Conservation (phyloP, 2,113 vertebrate genomes). For the Lanius ludovicianus region DNA sequence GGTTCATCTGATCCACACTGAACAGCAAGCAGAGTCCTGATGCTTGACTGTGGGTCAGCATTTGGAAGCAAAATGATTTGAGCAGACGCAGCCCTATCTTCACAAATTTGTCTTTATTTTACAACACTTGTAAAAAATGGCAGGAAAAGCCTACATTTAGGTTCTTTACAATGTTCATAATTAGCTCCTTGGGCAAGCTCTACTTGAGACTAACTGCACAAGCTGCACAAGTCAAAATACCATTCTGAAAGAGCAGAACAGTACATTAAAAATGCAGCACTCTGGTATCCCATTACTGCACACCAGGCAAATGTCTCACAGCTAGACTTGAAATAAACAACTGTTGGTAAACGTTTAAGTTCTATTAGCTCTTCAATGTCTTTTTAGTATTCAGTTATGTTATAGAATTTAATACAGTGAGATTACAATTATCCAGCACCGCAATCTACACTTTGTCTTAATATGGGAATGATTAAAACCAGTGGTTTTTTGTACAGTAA, state of each 20-base stretch:
- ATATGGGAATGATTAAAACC: not conserved
- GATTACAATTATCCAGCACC: not conserved
- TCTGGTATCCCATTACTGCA: constrained; percentile 46
- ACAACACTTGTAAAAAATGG: not conserved
- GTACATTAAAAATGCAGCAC: constrained; percentile 45
- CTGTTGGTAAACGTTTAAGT: not conserved
- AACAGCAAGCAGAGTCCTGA: not conserved
- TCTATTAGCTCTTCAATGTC: not conserved
- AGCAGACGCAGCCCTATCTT: not conserved
- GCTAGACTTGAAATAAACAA: not conserved
- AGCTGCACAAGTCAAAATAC: not conserved
- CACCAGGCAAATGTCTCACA: not conserved
- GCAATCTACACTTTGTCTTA: not conserved
- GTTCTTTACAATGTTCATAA: not conserved
- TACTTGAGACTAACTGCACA: not conserved
- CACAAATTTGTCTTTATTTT: not conserved
- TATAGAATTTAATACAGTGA: not conserved
- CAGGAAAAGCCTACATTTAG: not conserved
- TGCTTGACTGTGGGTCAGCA: not conserved
- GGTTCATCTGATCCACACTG: not conserved
- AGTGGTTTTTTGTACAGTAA: not conserved
- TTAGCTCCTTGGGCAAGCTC: not conserved
- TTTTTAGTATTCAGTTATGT: not conserved
- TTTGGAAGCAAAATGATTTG: not conserved
- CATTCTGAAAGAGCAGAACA: not conserved